Percentiles rank a stretch among this genome's conserved stretches.
phyloP scores from a whole-genome alignment of 2,113 vertebrate species.

The Hipposideros armiger region DNA sequence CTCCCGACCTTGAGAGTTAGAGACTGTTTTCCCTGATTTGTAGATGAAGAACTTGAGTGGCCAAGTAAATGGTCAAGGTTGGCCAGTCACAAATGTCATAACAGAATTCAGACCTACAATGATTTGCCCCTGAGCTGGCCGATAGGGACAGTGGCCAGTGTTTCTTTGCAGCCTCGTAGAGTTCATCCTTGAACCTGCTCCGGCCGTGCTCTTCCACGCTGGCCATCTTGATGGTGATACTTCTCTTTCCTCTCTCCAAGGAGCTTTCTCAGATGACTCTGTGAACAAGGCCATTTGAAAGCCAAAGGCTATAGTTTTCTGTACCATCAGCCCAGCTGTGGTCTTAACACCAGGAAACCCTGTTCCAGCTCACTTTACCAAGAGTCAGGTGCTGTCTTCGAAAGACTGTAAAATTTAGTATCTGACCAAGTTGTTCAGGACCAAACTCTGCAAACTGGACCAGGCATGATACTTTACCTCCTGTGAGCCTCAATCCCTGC shows the following conservation, averaged over 20 bases:
- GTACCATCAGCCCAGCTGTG: not conserved
- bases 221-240: not conserved
- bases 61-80: not conserved
- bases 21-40: not conserved
- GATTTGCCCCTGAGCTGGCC: not conserved
- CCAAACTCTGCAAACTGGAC: not conserved
- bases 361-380: not conserved
- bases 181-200: too few relatives aligned
- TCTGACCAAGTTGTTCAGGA: not conserved
- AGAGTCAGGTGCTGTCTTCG: not conserved
- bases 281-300: not conserved
- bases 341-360: not conserved
- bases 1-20: fast-evolving
- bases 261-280: not conserved
- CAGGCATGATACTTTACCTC: not conserved
- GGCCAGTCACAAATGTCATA: not conserved
- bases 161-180: not conserved
- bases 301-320: not conserved
- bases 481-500: not conserved
- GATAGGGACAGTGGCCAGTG: fast-evolving
- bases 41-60: not conserved
- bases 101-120: not conserved
- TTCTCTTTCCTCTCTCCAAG: not conserved
- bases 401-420: not conserved
- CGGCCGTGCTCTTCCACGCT: not conserved